Conservation (phyloP, 2,113 vertebrate genomes). For the Silurus asotus region DNA sequence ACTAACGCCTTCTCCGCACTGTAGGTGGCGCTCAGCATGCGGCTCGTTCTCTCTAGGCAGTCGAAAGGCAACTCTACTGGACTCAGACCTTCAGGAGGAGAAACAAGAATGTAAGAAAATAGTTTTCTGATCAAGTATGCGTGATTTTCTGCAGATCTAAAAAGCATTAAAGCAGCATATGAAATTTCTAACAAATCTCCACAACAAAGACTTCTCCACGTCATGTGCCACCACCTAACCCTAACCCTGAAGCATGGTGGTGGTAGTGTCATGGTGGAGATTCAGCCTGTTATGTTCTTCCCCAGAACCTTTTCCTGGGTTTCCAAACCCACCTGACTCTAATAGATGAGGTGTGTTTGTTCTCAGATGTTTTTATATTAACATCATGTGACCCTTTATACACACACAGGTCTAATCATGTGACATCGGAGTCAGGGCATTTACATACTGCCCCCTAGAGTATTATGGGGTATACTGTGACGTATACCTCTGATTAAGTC, state of each 20-base stretch:
- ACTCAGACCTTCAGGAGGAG: conserved; percentile 81
- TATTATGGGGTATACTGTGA: background rate
- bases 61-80: conserved; percentile 95
- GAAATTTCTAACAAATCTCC: background rate
- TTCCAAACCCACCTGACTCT: no score
- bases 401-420: no score
- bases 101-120: background rate
- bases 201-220: background rate
- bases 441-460: background rate
- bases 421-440: no score
- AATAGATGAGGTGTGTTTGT: no score
- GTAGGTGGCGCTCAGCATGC: conserved; percentile 97
- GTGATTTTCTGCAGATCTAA: background rate
- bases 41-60: conserved; percentile 94
- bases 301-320: no score
- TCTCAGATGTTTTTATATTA: no score
- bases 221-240: background rate
- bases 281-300: no score
- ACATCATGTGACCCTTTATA: no score
- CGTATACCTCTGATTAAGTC: background rate
- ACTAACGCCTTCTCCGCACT: conserved; percentile 95
- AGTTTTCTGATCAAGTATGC: background rate
- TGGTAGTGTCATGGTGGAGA: background rate
- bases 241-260: background rate
- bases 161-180: background rate